Percentiles rank a stretch among this genome's conserved stretches.
These are phyloP conservation scores for Metacarcinus magister DNA, from an alignment of 2,888 invertebrate genomes.

Conservation along the genomic window DNA sequence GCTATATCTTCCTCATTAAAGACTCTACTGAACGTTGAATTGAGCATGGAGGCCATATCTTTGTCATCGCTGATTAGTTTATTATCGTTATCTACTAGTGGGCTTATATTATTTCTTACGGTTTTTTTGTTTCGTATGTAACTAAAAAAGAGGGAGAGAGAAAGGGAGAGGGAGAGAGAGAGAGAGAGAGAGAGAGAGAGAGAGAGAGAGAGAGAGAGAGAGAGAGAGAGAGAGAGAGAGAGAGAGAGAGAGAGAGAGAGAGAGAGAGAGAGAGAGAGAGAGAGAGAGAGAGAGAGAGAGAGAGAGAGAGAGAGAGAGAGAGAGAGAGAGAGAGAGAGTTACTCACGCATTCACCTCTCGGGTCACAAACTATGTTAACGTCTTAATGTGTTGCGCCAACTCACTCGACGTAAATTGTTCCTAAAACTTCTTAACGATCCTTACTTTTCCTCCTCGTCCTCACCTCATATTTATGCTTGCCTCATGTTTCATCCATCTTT, in stretches of 20 bases:
- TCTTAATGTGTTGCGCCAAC: neutral
- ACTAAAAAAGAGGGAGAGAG: too few species aligned
- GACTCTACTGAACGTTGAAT: too few species aligned
- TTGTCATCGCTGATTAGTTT: too few species aligned
- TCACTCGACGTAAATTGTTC: neutral
- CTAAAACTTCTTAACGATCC: conserved; percentile 12
- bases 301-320: conserved; percentile 26
- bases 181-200: conserved; percentile 43
- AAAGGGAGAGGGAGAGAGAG: too few species aligned
- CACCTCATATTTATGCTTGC: neutral
- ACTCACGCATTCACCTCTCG: conserved; percentile 1
- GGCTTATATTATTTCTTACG: too few species aligned
- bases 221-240: conserved; percentile 53
- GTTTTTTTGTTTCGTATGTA: too few species aligned
- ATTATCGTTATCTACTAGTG: too few species aligned
- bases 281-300: conserved; percentile 26
- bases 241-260: conserved; percentile 53
- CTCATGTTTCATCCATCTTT: neutral
- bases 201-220: conserved; percentile 53
- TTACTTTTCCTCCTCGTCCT: conserved; percentile 51
- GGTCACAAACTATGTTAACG: neutral
- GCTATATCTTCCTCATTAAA: too few species aligned
- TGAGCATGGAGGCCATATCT: too few species aligned
- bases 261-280: conserved; percentile 9
- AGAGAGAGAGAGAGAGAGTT: neutral